phyloP scores from a whole-genome alignment of 2,797 vertebrate species.

The Rallus crepitans region DNA sequence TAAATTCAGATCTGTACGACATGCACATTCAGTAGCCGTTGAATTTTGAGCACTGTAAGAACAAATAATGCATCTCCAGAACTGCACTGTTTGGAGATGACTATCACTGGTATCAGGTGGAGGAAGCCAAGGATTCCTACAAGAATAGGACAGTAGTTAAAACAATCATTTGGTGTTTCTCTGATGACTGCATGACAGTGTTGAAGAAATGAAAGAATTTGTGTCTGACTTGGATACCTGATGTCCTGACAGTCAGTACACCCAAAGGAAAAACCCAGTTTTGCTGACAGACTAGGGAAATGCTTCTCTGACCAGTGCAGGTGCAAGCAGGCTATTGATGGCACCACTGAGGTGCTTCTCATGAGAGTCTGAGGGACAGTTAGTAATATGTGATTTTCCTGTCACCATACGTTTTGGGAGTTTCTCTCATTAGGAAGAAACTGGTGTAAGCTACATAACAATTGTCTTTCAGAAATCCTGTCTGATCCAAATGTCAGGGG shows the following conservation, averaged over 20 bases:
- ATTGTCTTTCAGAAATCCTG: background rate
- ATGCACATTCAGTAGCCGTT: background rate
- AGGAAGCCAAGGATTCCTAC: background rate
- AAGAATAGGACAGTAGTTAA: background rate
- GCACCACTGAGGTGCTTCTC: background rate
- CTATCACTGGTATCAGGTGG: background rate
- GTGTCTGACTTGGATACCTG: background rate
- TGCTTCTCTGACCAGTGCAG: background rate
- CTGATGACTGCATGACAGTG: background rate
- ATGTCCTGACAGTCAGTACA: background rate
- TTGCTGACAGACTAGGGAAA: background rate
- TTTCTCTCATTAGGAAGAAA: background rate
- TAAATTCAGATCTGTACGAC: background rate
- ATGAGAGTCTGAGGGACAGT: background rate
- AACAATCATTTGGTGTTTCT: background rate
- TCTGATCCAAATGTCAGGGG: background rate
- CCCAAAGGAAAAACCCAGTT: rapidly evolving
- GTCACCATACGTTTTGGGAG: background rate
- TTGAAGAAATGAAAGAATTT: background rate
- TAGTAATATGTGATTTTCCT: background rate
- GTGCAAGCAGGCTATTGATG: background rate
- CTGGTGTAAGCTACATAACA: background rate
- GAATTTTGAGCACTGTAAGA: background rate
- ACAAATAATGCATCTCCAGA: background rate
- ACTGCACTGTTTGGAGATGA: background rate